These are phyloP conservation scores for Corvus cornix DNA, from an alignment of 2,113 vertebrate genomes.

Conservation along the genomic window DNA sequence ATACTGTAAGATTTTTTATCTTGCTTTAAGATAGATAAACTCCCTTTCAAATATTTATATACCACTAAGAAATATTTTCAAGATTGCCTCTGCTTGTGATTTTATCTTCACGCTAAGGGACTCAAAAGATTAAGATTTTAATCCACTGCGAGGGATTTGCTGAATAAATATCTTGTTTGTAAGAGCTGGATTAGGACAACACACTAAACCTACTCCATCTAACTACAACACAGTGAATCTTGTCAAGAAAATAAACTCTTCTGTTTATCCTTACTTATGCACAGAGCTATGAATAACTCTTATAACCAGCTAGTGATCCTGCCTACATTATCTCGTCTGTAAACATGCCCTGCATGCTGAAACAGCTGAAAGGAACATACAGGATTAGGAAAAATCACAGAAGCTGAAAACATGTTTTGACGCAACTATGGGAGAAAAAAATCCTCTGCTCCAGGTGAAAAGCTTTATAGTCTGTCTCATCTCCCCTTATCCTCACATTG, in stretches of 20 bases:
- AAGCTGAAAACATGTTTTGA: constrained; percentile 34
- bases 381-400: constrained; percentile 42
- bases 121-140: constrained; percentile 32
- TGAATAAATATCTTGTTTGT: constrained; percentile 36
- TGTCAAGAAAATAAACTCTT: constrained; percentile 46
- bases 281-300: not conserved
- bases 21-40: not conserved
- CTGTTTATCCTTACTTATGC: constrained; percentile 26
- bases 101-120: not conserved
- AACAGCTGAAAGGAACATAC: constrained; percentile 33
- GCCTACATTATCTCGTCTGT: not conserved
- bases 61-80: not conserved
- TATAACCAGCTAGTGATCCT: constrained; percentile 31
- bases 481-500: not conserved
- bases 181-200: not conserved
- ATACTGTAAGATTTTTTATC: not conserved
- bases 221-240: not conserved
- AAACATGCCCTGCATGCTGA: constrained; percentile 31
- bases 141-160: constrained; percentile 21
- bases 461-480: constrained; percentile 11
- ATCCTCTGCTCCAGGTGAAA: constrained; percentile 12
- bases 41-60: not conserved
- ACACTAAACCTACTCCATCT: not conserved
- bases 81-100: not conserved
- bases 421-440: not conserved